These are phyloP conservation scores for Sesamia nonagrioides DNA, from an alignment of 1,140 invertebrate species.

Conservation along the genomic window DNA sequence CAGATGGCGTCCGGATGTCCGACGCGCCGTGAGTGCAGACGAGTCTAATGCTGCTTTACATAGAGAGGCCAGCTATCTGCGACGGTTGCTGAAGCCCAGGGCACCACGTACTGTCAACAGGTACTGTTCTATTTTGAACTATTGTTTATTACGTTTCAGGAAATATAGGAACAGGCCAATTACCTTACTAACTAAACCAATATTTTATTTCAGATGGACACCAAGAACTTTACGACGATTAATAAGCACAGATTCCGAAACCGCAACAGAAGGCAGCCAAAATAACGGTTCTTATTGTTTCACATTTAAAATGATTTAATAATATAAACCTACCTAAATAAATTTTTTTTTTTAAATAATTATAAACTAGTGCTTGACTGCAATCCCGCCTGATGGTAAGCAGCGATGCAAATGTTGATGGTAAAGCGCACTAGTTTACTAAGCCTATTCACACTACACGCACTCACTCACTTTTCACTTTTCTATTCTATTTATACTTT, in stretches of 20 bases:
- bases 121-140: conserved; percentile 4
- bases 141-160: no score
- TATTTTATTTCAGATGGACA: conserved; percentile 71
- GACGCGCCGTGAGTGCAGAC: conserved; percentile 76
- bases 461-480: no score
- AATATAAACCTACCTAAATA: no score
- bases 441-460: no score
- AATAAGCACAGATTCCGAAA: conserved; percentile 73
- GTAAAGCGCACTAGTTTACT: no score
- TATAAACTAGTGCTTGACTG: no score
- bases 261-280: conserved; percentile 58
- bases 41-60: conserved; percentile 64
- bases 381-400: no score
- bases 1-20: conserved; percentile 74
- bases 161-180: no score
- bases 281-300: conserved; percentile 61
- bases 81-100: conserved; percentile 62
- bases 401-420: no score
- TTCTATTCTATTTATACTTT: no score
- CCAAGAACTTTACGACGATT: conserved; percentile 71
- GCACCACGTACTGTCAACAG: conserved; percentile 64
- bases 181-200: not conserved
- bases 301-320: no score
- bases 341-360: no score
- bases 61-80: conserved; percentile 64